Base-by-base conservation (phyloP, 2,888 invertebrate genomes). In the Minunthozetes semirufus region DNA sequence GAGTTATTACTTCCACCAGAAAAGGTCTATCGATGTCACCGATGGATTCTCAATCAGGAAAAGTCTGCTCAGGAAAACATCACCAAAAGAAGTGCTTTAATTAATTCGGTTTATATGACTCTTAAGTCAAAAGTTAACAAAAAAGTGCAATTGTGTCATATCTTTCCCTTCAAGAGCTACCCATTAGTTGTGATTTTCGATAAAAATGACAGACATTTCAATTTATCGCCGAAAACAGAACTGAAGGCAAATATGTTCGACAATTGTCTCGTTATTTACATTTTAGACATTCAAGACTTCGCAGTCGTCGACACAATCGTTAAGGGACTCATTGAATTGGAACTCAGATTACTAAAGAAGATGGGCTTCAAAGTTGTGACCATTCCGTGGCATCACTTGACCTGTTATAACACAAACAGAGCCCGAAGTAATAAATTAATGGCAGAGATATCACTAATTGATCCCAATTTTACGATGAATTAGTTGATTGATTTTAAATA, bases 231-330 rank as follows among this genome's bases (percentile, higher is more conserved):
- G 1, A 70, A 33, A n/a, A 70, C 70, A 46, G 25, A 46, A 70
- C 25, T 70, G 6, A 70, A 48, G 19, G 19, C 22, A 70, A 70
- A 70, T 48, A 70, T 70, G 70, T 70, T 70, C 19, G 6, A 48
- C 17, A 48, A 70, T 48, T 22, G 70, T 70, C n/a, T 70, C 17
- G 48, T 17, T 11, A 48, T 70, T 25, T 70, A 48, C 48, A n/a
- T 70, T 17, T 38, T 70, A 15, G 46, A 70, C 3, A 13, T 46
- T 4, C 46, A 48, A 1, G 70, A 70, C 46, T 70, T 19, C 17
- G 25, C 46, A 42, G 48, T 27, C 25, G 22, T 70, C 33, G 70
- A 70, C 27, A 70, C 42, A 22, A 2, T 25, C 3, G 9, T 70
- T 6, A 70, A 17, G 46, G 70, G 70, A 3, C 25, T 48, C 2